Conservation (phyloP, 2,797 vertebrate species). For the Holocentrus rufus region DNA sequence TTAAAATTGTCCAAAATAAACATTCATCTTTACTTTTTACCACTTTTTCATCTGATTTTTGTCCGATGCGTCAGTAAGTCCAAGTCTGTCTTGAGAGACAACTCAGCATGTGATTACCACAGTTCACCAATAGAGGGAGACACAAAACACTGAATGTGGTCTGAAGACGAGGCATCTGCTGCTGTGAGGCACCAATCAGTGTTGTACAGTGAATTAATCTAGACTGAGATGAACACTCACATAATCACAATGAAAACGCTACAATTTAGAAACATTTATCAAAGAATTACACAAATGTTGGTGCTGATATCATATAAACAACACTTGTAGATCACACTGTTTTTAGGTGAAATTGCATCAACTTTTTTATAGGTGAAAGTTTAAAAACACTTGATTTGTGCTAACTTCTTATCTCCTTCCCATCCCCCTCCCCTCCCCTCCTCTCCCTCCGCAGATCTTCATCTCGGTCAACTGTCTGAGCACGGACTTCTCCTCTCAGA, state of each 20-base stretch:
- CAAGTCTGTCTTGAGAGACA: conserved; percentile 15
- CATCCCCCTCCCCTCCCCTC: not conserved
- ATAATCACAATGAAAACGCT: not conserved
- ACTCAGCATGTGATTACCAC: conserved; percentile 37
- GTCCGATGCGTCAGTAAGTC: conserved; percentile 20
- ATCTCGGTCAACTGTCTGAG: conserved; percentile 98
- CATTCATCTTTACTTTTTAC: too few relatives aligned
- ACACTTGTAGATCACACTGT: not conserved
- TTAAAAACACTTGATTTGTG: not conserved
- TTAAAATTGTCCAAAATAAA: too few relatives aligned
- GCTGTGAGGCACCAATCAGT: not conserved
- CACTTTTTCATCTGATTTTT: not conserved
- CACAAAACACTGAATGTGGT: conserved; percentile 42
- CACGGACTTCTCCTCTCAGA: conserved; percentile 98
- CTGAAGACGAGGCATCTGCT: not conserved
- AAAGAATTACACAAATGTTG: not conserved
- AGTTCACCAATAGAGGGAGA: conserved; percentile 67
- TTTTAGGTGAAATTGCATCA: not conserved
- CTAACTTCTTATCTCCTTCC: not conserved
- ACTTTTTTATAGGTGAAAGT: not conserved
- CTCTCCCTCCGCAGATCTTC: conserved; percentile 87
- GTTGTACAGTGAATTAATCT: not conserved
- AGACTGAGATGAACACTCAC: too few relatives aligned
- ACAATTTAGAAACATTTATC: not conserved
- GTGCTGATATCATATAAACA: not conserved